A percentile compares a stretch with the other conserved stretches of the same genome.
phyloP scores from a whole-genome alignment of 2,797 vertebrate species.

The Pipistrellus pygmaeus region DNA sequence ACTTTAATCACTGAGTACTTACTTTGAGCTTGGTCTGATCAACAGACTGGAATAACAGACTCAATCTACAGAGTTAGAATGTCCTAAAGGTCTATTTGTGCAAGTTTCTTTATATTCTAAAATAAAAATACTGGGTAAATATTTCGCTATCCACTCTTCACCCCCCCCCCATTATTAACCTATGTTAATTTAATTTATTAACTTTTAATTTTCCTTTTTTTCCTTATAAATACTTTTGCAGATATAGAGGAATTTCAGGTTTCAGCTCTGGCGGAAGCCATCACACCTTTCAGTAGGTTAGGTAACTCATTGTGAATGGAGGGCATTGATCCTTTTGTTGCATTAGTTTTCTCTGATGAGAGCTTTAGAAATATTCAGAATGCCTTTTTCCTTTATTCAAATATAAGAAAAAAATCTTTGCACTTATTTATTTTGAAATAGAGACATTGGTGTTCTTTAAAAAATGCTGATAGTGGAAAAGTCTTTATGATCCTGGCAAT shows the following conservation, averaged over 20 bases:
- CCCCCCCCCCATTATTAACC: not conserved
- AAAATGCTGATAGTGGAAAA: not conserved
- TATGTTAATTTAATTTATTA: conserved; percentile 39
- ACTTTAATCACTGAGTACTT: not conserved
- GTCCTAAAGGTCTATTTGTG: not conserved
- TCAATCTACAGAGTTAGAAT: not conserved
- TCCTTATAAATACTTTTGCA: not conserved
- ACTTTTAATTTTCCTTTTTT: not conserved
- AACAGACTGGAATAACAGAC: not conserved
- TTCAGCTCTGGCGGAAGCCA: not conserved
- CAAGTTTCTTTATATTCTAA: conserved; percentile 42
- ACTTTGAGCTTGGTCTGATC: not conserved
- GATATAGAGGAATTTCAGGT: not conserved
- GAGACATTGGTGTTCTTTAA: conserved; percentile 41
- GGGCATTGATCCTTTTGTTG: not conserved
- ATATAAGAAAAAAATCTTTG: conserved; percentile 26
- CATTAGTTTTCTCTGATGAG: conserved; percentile 5
- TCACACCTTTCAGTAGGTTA: not conserved
- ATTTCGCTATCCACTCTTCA: conserved; percentile 8
- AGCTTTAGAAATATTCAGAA: conserved; percentile 51
- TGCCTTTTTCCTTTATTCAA: conserved; percentile 23
- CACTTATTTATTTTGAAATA: conserved; percentile 60
- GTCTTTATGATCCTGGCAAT: not conserved
- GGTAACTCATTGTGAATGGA: not conserved
- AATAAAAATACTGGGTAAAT: not conserved